Percentiles rank a stretch among this genome's conserved stretches.
Evolutionary conservation across 1,140 invertebrate genomes (phyloP).

Genomic region (Hycleus cichorii): DNA sequence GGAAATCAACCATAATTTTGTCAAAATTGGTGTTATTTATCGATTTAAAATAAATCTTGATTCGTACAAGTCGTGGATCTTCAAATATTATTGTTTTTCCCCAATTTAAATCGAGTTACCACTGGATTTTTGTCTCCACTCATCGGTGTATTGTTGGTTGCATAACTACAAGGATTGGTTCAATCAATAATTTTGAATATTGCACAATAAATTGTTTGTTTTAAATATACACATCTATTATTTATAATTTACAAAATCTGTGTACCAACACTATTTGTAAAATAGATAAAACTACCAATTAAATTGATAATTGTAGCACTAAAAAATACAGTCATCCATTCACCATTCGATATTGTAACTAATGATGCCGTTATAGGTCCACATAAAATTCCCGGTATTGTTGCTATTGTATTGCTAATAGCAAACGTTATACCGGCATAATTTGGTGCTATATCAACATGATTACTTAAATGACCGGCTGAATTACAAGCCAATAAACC

Average conservation of each 20-base stretch:
- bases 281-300: conserved; percentile 68
- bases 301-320: conserved; percentile 68
- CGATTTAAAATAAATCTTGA: no score
- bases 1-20: no score
- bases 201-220: no score
- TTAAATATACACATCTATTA: no score
- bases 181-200: no score
- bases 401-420: conserved; percentile 72
- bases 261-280: conserved; percentile 66
- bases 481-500: conserved; percentile 72
- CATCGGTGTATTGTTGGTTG: no score
- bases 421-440: conserved; percentile 75
- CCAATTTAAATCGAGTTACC: no score
- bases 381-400: conserved; percentile 70
- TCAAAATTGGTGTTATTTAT: no score
- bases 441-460: conserved; percentile 72
- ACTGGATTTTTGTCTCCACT: no score
- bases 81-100: no score
- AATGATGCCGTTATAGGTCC: conserved; percentile 72
- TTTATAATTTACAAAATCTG: conserved; percentile 48
- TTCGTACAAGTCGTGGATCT: no score
- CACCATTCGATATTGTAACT: conserved; percentile 61
- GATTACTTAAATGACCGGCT: conserved; percentile 72
- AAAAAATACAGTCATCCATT: conserved; percentile 72
- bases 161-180: no score